Evolutionary conservation across 2,888 invertebrate species (phyloP), one percentile per base, ranked within the genome.

Genomic region (Drosophila eohydei): DNA sequence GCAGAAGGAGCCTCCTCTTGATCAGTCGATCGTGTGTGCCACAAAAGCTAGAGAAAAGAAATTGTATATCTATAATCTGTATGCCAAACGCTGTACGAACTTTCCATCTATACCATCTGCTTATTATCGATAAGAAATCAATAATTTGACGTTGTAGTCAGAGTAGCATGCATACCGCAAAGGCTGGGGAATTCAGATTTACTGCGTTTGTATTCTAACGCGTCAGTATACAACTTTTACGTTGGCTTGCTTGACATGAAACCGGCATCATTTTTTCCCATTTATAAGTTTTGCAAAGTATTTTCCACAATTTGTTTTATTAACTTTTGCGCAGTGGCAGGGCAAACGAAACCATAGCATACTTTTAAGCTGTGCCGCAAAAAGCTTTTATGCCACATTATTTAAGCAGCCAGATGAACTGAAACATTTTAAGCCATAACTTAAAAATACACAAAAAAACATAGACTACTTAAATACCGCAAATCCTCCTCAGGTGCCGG

Each of bases 381-480:
- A 66, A 66, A 55, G 40, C 54, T 66, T 54, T 55, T 66, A 58
- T 30, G 79, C 71, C 57, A 51, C 79, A 43, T 40, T 66, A 46
- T 40, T 34, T 46, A 66, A 54, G 40, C 28, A 48, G 16, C 28
- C 46, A 67, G 51, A 64, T 67, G 55, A 75, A 57, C 72, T 78
- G 54, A 67, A 83, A 73, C 64, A 73, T 78, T 85, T 79, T 86
- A 80, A 83, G 87, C 83, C 81, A 83, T 83, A 74, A 86, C 83
- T 88, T 83, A 78, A 74, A n/a, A 61, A 26, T 48, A 34, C 48
- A 36, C 34, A 62, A 48, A 59, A 46, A 48, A 57, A 46, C 12
- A 34, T 54, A 43, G 76, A 74, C 86, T 83, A 80, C 88, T 86
- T 86, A 88, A 86, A 78, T 83, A 69, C 70, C 71, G 54, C 71